Evolutionary conservation across 2,888 invertebrate species (phyloP).

Genomic region (Nesidiocoris tenuis): DNA sequence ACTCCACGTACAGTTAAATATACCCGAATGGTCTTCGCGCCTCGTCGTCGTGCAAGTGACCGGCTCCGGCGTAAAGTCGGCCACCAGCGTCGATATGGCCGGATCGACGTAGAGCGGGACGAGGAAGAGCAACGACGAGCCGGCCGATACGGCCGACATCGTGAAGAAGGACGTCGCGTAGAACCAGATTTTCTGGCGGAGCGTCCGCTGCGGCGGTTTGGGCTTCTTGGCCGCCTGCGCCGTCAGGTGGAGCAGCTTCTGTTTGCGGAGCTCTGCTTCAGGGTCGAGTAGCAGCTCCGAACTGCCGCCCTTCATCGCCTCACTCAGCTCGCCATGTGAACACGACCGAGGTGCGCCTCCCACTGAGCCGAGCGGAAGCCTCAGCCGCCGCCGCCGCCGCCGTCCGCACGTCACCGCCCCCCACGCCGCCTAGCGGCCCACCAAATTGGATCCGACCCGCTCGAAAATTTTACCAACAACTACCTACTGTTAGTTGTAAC

Average conservation of each 20-base stretch:
- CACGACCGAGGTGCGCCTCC: conserved; percentile 53
- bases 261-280: conserved; percentile 67
- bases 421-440: no score
- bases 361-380: conserved; percentile 36
- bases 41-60: conserved; percentile 71
- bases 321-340: conserved; percentile 50
- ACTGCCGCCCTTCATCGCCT: conserved; percentile 66
- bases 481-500: no score
- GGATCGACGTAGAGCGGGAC: conserved; percentile 73
- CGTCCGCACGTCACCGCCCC: background rate
- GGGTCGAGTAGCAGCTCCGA: conserved; percentile 75
- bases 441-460: no score
- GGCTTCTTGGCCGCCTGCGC: conserved; percentile 60
- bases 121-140: conserved; percentile 70
- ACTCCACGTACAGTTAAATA: conserved; percentile 78
- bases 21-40: conserved; percentile 68
- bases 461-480: no score
- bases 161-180: conserved; percentile 70
- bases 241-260: conserved; percentile 63
- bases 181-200: conserved; percentile 68
- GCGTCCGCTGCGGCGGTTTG: conserved; percentile 61
- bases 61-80: conserved; percentile 73
- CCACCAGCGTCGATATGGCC: conserved; percentile 60
- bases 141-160: conserved; percentile 69
- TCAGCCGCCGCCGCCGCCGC: conserved; percentile 10